Conservation (phyloP, 2,888 invertebrate species). For the Colostygia pectinataria region DNA sequence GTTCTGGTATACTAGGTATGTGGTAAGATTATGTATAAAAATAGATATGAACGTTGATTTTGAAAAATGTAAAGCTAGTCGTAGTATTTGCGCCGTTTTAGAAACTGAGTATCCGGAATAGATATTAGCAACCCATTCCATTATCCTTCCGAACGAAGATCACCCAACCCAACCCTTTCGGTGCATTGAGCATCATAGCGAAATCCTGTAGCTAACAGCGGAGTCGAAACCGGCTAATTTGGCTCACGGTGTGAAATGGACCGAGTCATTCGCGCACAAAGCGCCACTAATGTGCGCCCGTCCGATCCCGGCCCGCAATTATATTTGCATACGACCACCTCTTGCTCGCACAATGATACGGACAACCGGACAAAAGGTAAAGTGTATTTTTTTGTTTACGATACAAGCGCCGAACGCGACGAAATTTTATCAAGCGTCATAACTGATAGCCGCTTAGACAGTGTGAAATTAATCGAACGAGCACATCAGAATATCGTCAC, state of each 20-base stretch:
- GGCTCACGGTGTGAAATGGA: constrained; percentile 71
- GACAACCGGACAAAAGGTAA: constrained; percentile 50
- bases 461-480: too few species aligned
- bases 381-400: constrained; percentile 44
- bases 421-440: too few species aligned
- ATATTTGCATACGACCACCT: constrained; percentile 75
- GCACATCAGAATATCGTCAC: too few species aligned
- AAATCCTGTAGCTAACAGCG: constrained; percentile 54
- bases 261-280: constrained; percentile 73
- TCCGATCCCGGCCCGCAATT: constrained; percentile 69
- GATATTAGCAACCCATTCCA: constrained; percentile 20
- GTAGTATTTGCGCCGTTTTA: not conserved
- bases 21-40: too few species aligned
- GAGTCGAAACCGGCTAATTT: constrained; percentile 66
- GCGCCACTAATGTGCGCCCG: constrained; percentile 70
- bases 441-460: too few species aligned
- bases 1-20: too few species aligned
- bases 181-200: constrained; percentile 34
- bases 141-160: constrained; percentile 20
- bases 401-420: constrained; percentile 16
- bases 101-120: constrained; percentile 6
- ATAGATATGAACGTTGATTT: too few species aligned
- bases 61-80: not conserved
- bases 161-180: constrained; percentile 25
- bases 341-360: constrained; percentile 50